Evolutionary conservation across 2,113 vertebrate species (phyloP).

Genomic region (Pangasianodon gigas): DNA sequence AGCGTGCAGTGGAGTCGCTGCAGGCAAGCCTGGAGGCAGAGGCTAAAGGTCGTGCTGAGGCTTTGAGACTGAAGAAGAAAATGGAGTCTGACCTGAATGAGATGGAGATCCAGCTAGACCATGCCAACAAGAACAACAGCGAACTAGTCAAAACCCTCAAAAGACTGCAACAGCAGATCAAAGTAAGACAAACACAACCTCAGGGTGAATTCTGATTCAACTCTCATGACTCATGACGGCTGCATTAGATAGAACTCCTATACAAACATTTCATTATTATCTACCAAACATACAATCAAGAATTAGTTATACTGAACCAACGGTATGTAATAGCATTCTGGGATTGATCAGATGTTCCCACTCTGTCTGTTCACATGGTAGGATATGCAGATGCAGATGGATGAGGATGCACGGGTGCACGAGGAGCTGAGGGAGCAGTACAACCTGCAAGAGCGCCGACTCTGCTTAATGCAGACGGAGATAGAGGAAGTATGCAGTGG

Average conservation of each 20-base stretch:
- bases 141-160: slow-evolving; percentile 5
- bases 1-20: slow-evolving; percentile 71
- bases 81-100: slow-evolving; percentile 76
- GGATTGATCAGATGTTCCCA: not conserved
- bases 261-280: not conserved
- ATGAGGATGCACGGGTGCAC: slow-evolving; percentile 66
- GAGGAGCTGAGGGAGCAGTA: slow-evolving; percentile 74
- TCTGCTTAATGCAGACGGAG: slow-evolving; percentile 66
- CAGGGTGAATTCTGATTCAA: not conserved
- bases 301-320: slow-evolving; percentile 45
- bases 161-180: slow-evolving; percentile 10
- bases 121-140: slow-evolving; percentile 43
- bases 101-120: slow-evolving; percentile 66
- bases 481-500: slow-evolving; percentile 65
- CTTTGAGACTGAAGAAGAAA: slow-evolving; percentile 73
- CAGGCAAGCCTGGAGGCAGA: slow-evolving; percentile 78
- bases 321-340: not conserved
- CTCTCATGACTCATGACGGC: not conserved
- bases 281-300: slow-evolving; percentile 54
- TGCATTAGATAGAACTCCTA: not conserved
- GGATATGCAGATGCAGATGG: slow-evolving; percentile 73
- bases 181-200: not conserved
- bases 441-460: slow-evolving; percentile 70
- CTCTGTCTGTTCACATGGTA: slow-evolving; percentile 41
- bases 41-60: slow-evolving; percentile 72